A percentile compares a stretch with the other conserved stretches of the same genome.
phyloP scores from a whole-genome alignment of 2,113 vertebrate species.

The Pantherophis guttatus region DNA sequence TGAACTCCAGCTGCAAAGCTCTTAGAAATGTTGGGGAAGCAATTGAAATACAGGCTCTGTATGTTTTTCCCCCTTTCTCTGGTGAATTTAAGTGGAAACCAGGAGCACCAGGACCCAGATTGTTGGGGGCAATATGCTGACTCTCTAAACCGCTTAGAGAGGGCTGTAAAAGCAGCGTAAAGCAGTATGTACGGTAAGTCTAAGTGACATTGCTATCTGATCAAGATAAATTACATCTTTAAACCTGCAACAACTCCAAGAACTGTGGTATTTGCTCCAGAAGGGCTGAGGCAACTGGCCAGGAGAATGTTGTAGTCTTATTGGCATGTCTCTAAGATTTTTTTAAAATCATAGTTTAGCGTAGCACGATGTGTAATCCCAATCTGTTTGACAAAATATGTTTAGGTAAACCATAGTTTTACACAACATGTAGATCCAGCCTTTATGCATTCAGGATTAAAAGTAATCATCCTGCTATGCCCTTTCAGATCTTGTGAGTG shows the following conservation, averaged over 20 bases:
- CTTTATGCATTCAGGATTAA: not conserved
- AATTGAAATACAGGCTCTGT: not conserved
- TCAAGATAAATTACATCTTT: not conserved
- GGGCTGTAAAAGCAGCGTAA: too few relatives aligned
- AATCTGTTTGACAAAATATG: not conserved
- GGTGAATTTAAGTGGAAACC: not conserved
- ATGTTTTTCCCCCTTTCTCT: not conserved
- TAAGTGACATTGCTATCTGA: not conserved
- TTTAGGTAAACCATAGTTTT: not conserved
- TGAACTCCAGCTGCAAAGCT: not conserved
- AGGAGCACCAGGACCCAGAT: not conserved
- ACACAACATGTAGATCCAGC: not conserved
- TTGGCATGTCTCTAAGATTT: not conserved
- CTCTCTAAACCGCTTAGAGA: too few relatives aligned
- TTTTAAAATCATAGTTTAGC: not conserved
- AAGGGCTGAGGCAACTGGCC: not conserved
- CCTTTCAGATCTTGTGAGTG: not conserved
- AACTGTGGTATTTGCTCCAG: not conserved
- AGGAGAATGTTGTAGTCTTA: not conserved
- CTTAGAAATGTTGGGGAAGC: not conserved
- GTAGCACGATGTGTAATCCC: not conserved
- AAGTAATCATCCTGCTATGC: not conserved
- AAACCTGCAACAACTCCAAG: not conserved
- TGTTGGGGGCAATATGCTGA: too few relatives aligned
- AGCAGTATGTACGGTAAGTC: too few relatives aligned